Conservation (phyloP, 2,888 invertebrate species). For the Calephelis perditalis region DNA sequence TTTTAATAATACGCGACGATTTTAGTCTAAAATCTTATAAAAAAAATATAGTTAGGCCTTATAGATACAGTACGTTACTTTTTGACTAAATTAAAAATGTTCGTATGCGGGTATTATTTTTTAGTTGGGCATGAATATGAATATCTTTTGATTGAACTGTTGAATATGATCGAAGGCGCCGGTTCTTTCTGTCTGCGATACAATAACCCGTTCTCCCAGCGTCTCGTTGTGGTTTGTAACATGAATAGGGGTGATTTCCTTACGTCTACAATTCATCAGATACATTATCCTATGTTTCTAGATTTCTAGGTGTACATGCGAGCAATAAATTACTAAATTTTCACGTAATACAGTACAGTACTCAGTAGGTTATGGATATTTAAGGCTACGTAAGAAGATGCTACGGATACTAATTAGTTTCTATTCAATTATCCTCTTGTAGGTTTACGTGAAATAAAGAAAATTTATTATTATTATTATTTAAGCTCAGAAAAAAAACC, state of each 20-base stretch:
- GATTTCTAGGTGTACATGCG: slow-evolving; percentile 22
- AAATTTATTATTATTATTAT: too few relatives aligned
- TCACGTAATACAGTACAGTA: slow-evolving; percentile 32
- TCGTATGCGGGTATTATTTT: too few relatives aligned
- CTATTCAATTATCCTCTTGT: too few relatives aligned
- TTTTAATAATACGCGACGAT: too few relatives aligned
- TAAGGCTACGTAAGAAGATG: too few relatives aligned
- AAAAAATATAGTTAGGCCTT: too few relatives aligned
- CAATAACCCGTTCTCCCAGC: slow-evolving; percentile 26
- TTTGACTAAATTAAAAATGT: too few relatives aligned
- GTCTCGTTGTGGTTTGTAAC: slow-evolving; percentile 35
- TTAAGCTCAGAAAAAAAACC: too few relatives aligned
- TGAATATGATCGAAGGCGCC: slow-evolving; percentile 5
- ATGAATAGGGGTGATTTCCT: slow-evolving; percentile 32
- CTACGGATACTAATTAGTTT: too few relatives aligned
- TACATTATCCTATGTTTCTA: slow-evolving; percentile 18
- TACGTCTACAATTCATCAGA: slow-evolving; percentile 29
- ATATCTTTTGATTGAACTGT: slow-evolving; percentile 4
- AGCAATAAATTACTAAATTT: slow-evolving; percentile 35
- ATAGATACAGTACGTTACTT: too few relatives aligned
- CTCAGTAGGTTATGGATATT: not conserved
- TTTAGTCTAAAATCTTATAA: too few relatives aligned
- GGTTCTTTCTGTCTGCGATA: slow-evolving; percentile 12
- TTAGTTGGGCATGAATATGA: not conserved
- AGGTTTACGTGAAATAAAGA: too few relatives aligned